Base-by-base conservation (phyloP, 2,113 vertebrate genomes). In the Copsychus sechellarum region DNA sequence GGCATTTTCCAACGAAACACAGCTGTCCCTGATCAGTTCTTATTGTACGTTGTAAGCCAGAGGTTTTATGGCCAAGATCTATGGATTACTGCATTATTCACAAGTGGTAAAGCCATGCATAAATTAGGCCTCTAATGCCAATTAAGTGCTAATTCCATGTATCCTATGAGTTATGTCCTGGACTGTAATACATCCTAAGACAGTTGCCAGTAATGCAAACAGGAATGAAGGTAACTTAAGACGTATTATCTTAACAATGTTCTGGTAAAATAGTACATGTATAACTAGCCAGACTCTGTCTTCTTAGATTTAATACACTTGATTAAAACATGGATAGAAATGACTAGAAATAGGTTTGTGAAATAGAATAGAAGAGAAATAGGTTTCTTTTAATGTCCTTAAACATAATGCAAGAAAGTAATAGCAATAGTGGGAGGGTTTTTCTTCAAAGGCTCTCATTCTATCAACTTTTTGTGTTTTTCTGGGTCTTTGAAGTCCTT, bases 41-140 rank as follows among this genome's bases (percentile, higher is more conserved):
- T 81, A 51, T 4, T 72, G 38, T 74, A 81, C 2, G 0, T 69
- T 84, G 53, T 45, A 81, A 93, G 72, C 90, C 88, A 93, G 83
- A 69, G 86, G 57, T 74, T 94, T 96, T 94, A 94, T 81, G 62
- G 86, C 88, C 76, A 92, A 83, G 61, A 93, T 77, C 90, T 92
- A 57, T 93, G 92, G 82, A 96, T 96, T 92, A 83, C 69, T 92
- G 76, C 69, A 42, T 90, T 86, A 95, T 94, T 93, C 80, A 81
- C 88, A 88, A 96, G 76, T 94, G 92, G 80, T 86, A 93, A 90
- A 90, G 86, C 57, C 82, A 84, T 72, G 90, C 77, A 88, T 94
- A 90, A 93, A 88, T 96, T 93, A 90, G 87, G 67, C 43, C 69
- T 90, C 76, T 95, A 88, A 95, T 93, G 93, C 86, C 86, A 93